A percentile compares a stretch with the other conserved stretches of the same genome.
Evolutionary conservation across 2,113 vertebrate genomes (phyloP).

Genomic region (Thymallus thymallus): DNA sequence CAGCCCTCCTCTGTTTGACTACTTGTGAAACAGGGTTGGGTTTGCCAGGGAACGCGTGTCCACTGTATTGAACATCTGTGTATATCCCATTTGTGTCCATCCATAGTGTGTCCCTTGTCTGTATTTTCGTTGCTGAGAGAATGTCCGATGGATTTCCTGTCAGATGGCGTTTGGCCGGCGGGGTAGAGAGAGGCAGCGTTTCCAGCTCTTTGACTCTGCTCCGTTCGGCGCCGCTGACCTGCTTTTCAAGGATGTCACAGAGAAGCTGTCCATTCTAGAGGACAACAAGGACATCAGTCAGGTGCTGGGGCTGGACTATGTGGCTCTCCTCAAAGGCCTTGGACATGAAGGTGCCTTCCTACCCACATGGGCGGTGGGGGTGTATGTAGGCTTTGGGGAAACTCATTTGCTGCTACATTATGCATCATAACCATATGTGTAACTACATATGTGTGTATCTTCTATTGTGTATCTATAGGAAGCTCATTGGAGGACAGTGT

Average conservation of each 20-base stretch:
- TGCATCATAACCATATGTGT: background rate
- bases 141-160: conserved; percentile 12
- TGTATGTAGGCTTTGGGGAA: background rate
- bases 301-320: conserved; percentile 85
- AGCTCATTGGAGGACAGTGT: conserved; percentile 87
- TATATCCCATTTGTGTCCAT: background rate
- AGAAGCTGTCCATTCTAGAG: conserved; percentile 74
- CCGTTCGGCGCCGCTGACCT: conserved; percentile 77
- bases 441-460: no score
- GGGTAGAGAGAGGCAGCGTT: conserved; percentile 74
- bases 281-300: conserved; percentile 78
- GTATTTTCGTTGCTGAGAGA: conserved; percentile 6
- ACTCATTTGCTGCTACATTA: background rate
- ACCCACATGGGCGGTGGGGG: background rate
- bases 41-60: background rate
- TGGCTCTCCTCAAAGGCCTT: conserved; percentile 84
- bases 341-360: conserved; percentile 84
- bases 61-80: background rate
- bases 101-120: background rate
- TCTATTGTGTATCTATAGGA: conserved; percentile 64
- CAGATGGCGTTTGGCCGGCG: conserved; percentile 80
- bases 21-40: no score
- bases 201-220: conserved; percentile 82
- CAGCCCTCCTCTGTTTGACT: no score
- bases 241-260: conserved; percentile 81